These are phyloP conservation scores for Saturnia pavonia DNA, from an alignment of 2,888 invertebrate species.

Conservation along the genomic window DNA sequence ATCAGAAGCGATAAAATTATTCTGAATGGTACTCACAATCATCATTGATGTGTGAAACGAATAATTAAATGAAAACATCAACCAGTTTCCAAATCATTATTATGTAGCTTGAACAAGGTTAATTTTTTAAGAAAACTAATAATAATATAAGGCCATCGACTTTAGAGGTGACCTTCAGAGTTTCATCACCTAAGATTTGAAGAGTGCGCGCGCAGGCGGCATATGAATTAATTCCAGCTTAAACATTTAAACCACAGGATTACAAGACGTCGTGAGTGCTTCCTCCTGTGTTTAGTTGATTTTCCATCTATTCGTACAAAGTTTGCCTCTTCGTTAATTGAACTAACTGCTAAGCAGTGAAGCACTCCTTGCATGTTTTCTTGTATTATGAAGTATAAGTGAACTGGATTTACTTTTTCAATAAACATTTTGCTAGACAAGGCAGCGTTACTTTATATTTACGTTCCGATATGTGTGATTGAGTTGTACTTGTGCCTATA, in stretches of 20 bases:
- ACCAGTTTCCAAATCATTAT: too few species aligned
- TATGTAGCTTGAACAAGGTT: background rate
- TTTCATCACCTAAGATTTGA: background rate
- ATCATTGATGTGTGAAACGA: too few species aligned
- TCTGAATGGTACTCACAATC: too few species aligned
- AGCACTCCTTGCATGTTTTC: background rate
- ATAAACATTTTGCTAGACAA: background rate
- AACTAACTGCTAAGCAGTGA: background rate
- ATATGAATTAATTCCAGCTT: background rate
- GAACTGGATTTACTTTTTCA: background rate
- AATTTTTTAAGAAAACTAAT: background rate
- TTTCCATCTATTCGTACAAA: background rate
- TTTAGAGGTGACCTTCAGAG: background rate
- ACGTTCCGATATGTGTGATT: too few species aligned
- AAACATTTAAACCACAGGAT: background rate
- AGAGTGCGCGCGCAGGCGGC: background rate
- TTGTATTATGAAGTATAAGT: too few species aligned
- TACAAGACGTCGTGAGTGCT: background rate
- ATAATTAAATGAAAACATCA: too few species aligned
- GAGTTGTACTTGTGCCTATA: too few species aligned
- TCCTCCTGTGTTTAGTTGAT: background rate
- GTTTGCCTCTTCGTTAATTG: background rate
- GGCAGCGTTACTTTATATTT: too few species aligned
- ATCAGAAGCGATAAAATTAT: too few species aligned
- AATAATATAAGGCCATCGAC: background rate